A percentile compares a stretch with the other conserved stretches of the same genome.
These are phyloP conservation scores for Drosophila kuntzei DNA, from an alignment of 2,888 invertebrate genomes.

Conservation along the genomic window DNA sequence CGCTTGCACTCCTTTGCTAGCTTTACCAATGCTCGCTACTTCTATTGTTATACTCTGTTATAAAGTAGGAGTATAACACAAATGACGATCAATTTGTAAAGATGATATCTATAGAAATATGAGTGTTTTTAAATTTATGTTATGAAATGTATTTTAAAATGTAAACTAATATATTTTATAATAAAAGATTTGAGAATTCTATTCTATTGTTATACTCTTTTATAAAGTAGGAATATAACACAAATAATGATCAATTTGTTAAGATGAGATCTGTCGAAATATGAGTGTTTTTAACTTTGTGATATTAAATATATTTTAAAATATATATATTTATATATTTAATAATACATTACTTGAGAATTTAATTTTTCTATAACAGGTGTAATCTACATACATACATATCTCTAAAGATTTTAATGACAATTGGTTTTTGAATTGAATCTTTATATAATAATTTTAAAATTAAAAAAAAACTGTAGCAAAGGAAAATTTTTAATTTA, in stretches of 20 bases:
- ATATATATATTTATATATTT: too few relatives aligned
- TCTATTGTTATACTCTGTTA: constrained; percentile 51
- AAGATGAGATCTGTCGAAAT: not conserved
- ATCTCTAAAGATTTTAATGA: too few relatives aligned
- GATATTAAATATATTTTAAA: not conserved
- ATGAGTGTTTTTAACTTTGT: not conserved
- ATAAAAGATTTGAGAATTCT: too few relatives aligned
- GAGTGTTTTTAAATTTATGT: not conserved
- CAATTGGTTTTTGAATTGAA: too few relatives aligned
- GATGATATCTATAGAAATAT: not conserved
- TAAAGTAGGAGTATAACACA: constrained; percentile 15
- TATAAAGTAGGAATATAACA: constrained; percentile 21
- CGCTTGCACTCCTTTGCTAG: constrained; percentile 9
- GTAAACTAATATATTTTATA: too few relatives aligned
- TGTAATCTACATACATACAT: too few relatives aligned
- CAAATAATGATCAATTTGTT: constrained; percentile 5
- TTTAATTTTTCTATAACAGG: too few relatives aligned
- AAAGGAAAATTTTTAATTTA: too few relatives aligned
- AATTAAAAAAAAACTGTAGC: too few relatives aligned
- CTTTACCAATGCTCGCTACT: constrained; percentile 14
- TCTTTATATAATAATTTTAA: too few relatives aligned
- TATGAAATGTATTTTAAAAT: not conserved
- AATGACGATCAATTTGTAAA: constrained; percentile 4
- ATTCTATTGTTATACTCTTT: constrained; percentile 51
- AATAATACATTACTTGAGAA: too few relatives aligned